A percentile compares a stretch with the other conserved stretches of the same genome.
phyloP scores from a whole-genome alignment of 2,113 vertebrate species.

The Aptenodytes patagonicus region DNA sequence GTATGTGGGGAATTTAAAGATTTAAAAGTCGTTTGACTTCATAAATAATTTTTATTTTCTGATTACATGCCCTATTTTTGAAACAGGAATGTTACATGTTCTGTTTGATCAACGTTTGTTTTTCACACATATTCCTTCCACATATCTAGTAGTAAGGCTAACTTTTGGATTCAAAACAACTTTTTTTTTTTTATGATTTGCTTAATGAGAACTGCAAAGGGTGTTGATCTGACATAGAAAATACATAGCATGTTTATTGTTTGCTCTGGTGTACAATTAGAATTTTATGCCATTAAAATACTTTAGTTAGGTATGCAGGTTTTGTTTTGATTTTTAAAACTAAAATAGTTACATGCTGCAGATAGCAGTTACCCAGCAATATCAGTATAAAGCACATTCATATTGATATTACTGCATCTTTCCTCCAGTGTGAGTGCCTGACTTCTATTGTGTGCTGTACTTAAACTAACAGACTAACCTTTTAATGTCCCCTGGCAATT shows the following conservation, averaged over 20 bases:
- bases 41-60: constrained; percentile 69
- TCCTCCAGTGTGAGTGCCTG: neutral
- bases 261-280: neutral
- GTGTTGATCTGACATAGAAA: neutral
- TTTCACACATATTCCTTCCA: neutral
- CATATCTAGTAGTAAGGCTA: neutral
- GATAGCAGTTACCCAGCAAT: neutral
- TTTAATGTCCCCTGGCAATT: neutral
- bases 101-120: neutral
- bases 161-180: neutral
- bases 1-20: constrained; percentile 68
- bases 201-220: neutral
- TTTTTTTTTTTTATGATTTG: neutral
- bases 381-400: neutral
- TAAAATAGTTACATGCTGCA: neutral
- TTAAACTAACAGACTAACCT: neutral
- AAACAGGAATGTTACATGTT: neutral
- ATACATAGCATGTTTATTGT: neutral
- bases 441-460: neutral
- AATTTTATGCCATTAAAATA: neutral
- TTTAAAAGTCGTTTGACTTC: constrained; percentile 70
- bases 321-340: neutral
- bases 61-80: constrained; percentile 11
- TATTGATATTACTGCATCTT: neutral
- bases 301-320: neutral